These are phyloP conservation scores for Ceuthmochares aereus DNA, from an alignment of 2,113 vertebrate species.

Conservation along the genomic window DNA sequence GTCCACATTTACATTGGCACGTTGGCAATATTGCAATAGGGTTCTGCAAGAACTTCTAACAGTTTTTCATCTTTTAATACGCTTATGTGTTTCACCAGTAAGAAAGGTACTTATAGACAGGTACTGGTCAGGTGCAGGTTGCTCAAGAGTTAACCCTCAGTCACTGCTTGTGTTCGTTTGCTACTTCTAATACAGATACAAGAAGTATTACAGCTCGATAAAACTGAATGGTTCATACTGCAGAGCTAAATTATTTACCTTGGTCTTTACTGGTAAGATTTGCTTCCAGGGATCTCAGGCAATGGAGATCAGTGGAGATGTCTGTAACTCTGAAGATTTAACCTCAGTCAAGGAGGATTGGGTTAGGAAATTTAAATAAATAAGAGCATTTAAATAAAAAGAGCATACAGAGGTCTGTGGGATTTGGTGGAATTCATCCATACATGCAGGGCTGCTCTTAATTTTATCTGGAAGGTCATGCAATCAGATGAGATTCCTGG, in stretches of 20 bases:
- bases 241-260: neutral
- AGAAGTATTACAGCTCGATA: neutral
- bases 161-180: neutral
- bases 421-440: neutral
- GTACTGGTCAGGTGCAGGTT: neutral
- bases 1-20: neutral
- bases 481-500: neutral
- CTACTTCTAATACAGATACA: neutral
- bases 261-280: neutral
- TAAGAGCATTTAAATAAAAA: neutral
- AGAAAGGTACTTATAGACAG: neutral
- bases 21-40: neutral
- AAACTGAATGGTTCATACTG: neutral
- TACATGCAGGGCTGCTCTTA: neutral
- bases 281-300: neutral
- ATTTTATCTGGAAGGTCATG: neutral
- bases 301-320: neutral
- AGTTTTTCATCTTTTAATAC: neutral
- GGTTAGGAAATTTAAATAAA: constrained; percentile 6
- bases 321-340: neutral
- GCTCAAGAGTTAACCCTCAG: neutral
- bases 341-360: neutral
- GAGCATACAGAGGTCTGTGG: neutral
- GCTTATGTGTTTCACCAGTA: neutral
- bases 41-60: neutral